Evolutionary conservation across 2,797 vertebrate species (phyloP).

Genomic region (Sebastes jordani): DNA sequence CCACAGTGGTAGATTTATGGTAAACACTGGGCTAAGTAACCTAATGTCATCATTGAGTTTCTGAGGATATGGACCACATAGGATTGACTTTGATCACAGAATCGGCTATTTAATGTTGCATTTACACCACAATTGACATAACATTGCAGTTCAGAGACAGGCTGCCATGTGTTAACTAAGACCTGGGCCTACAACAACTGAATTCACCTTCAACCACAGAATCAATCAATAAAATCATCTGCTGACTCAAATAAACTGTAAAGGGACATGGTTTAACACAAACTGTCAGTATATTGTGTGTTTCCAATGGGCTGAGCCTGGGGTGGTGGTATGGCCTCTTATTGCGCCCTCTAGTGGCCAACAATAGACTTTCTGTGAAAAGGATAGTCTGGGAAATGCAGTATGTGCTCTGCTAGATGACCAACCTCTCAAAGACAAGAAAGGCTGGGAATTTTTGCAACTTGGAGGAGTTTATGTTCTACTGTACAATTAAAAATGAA

Average conservation of each 20-base stretch:
- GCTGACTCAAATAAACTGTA: not conserved
- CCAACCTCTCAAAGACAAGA: not conserved
- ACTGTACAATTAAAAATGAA: not conserved
- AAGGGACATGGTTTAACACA: not conserved
- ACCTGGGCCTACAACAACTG: not conserved
- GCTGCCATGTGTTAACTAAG: not conserved
- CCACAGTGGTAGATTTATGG: too few relatives aligned
- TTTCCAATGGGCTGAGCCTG: not conserved
- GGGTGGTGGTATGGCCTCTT: not conserved
- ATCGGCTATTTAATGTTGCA: not conserved
- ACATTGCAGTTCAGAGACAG: not conserved
- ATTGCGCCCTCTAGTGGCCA: constrained; percentile 38
- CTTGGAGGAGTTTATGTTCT: not conserved
- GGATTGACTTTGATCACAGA: not conserved
- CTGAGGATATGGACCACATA: not conserved
- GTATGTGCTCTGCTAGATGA: not conserved
- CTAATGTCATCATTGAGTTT: not conserved
- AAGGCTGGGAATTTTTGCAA: too few relatives aligned
- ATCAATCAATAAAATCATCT: not conserved
- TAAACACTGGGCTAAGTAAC: too few relatives aligned
- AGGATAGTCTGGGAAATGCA: not conserved
- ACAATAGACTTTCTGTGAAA: not conserved
- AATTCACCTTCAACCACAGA: not conserved
- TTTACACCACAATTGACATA: not conserved
- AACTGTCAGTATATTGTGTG: not conserved